phyloP scores from a whole-genome alignment of 2,888 invertebrate genomes.

The Gari tellinella region DNA sequence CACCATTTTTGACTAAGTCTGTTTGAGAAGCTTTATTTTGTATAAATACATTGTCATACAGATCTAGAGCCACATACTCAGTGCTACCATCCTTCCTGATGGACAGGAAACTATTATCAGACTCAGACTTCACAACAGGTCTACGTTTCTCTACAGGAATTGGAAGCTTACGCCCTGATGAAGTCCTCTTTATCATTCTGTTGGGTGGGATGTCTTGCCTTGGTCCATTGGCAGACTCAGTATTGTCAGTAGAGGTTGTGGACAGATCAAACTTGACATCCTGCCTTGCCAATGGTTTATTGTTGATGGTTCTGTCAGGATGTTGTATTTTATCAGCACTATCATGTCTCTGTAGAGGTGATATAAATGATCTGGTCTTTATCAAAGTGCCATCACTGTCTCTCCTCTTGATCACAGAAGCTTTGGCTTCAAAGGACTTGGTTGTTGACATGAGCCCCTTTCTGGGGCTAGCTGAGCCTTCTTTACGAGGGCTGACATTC shows the following conservation, averaged over 20 bases:
- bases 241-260: conserved; percentile 36
- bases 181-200: conserved; percentile 37
- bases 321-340: conserved; percentile 15
- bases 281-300: conserved; percentile 9
- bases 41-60: conserved; percentile 19
- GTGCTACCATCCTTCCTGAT: conserved; percentile 54
- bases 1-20: conserved; percentile 12
- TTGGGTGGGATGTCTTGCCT: conserved; percentile 5
- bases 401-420: conserved; percentile 27
- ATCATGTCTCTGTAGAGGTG: conserved; percentile 3
- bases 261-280: conserved; percentile 8
- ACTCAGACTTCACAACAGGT: conserved; percentile 25
- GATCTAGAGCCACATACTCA: conserved; percentile 51
- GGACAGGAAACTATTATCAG: conserved; percentile 48
- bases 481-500: conserved; percentile 20
- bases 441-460: conserved; percentile 37
- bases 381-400: conserved; percentile 41
- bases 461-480: conserved; percentile 34
- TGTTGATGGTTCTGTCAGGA: not conserved
- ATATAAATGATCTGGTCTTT: conserved; percentile 5
- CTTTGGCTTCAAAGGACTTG: conserved; percentile 50
- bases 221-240: not conserved
- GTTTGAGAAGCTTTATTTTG: conserved; percentile 18
- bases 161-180: conserved; percentile 57
- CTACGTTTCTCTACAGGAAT: conserved; percentile 31